Evolutionary conservation across 2,888 invertebrate genomes (phyloP).

Genomic region (Drosophila quinaria): DNA sequence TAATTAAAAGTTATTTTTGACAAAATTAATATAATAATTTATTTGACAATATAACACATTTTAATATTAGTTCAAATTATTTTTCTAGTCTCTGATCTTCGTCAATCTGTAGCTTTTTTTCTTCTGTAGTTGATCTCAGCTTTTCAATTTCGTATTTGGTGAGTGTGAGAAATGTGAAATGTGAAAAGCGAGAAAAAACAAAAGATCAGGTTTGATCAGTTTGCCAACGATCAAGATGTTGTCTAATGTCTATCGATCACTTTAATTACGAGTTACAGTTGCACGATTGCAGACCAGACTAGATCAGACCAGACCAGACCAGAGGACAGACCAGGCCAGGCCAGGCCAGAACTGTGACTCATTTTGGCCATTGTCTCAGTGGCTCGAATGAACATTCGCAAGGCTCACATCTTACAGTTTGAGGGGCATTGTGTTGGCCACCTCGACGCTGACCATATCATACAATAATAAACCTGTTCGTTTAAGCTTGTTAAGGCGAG

Average conservation of each 20-base stretch:
- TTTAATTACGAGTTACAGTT: conserved; percentile 29
- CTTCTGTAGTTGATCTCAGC: not conserved
- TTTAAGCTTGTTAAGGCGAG: conserved; percentile 74
- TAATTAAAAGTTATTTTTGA: too few relatives aligned
- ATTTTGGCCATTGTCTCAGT: conserved; percentile 10
- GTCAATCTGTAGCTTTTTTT: not conserved
- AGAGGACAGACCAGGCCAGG: conserved; percentile 3
- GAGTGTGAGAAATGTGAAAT: conserved; percentile 23
- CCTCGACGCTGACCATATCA: conserved; percentile 55
- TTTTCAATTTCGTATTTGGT: not conserved
- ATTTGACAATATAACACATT: too few relatives aligned
- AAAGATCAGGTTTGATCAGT: not conserved
- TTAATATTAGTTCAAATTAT: not conserved
- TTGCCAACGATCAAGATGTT: conserved; percentile 1
- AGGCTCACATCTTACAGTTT: conserved; percentile 51
- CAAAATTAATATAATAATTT: too few relatives aligned
- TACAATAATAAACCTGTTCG: conserved; percentile 76
- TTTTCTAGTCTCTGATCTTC: not conserved
- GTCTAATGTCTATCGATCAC: conserved; percentile 28
- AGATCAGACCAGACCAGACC: conserved; percentile 4
- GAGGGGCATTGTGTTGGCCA: conserved; percentile 47
- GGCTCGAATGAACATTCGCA: not conserved
- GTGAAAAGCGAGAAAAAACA: not conserved
- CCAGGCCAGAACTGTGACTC: conserved; percentile 21
- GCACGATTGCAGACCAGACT: conserved; percentile 17